phyloP scores from a whole-genome alignment of 2,888 invertebrate species.

The Chaetogeoica ovagalla region DNA sequence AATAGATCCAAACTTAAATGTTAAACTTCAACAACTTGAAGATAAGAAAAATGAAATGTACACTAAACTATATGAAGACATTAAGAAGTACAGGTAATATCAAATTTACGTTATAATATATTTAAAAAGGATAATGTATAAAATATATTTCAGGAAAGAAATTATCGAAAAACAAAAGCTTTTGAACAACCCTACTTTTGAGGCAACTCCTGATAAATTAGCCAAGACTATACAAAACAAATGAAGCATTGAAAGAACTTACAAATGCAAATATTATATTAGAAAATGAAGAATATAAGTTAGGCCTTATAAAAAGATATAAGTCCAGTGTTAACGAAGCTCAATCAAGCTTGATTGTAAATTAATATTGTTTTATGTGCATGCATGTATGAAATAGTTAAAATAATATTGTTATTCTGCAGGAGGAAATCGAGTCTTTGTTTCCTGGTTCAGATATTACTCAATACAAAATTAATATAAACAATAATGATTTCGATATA shows the following conservation, averaged over 20 bases:
- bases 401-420: constrained; percentile 4
- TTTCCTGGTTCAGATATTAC: constrained; percentile 45
- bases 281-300: constrained; percentile 30
- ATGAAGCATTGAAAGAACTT: constrained; percentile 22
- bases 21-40: constrained; percentile 41
- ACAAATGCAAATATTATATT: constrained; percentile 8
- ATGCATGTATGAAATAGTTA: background rate
- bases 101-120: background rate
- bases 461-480: constrained; percentile 32
- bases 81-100: constrained; percentile 19
- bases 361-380: constrained; percentile 1
- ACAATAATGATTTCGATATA: constrained; percentile 40
- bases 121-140: background rate
- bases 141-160: constrained; percentile 36
- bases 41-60: constrained; percentile 19
- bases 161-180: constrained; percentile 38
- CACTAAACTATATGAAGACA: constrained; percentile 22
- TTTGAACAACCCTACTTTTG: constrained; percentile 27
- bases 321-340: constrained; percentile 22
- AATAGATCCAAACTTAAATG: constrained; percentile 36
- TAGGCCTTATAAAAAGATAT: constrained; percentile 17
- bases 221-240: constrained; percentile 28
- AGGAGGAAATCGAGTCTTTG: constrained; percentile 43
- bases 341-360: constrained; percentile 31
- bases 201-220: constrained; percentile 25